phyloP scores from a whole-genome alignment of 2,113 vertebrate genomes.

The Rhinopithecus roxellana region DNA sequence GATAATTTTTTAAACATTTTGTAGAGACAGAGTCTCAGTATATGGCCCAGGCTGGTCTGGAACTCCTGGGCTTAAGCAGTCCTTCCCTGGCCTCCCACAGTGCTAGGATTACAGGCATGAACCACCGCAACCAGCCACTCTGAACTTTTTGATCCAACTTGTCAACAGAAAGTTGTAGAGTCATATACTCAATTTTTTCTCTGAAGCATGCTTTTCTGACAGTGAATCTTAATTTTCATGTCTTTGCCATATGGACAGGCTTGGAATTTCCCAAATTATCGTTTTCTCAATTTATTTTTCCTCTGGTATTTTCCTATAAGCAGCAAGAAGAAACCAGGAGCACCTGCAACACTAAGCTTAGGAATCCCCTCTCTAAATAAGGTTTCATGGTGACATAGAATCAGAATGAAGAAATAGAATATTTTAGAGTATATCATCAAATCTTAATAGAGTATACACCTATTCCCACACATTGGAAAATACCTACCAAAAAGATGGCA shows the following conservation, averaged over 20 bases:
- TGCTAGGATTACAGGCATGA: no score
- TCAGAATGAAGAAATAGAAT: neutral
- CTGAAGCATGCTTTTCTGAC: neutral
- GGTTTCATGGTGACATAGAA: neutral
- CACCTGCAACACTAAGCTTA: neutral
- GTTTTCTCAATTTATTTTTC: neutral
- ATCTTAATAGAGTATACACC: neutral
- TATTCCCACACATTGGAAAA: neutral
- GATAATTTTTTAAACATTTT: no score
- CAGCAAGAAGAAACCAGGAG: neutral
- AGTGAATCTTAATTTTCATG: neutral
- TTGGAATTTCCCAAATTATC: neutral
- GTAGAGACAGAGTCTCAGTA: no score
- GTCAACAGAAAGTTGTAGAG: neutral
- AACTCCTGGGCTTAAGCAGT: no score
- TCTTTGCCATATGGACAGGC: neutral
- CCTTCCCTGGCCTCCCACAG: no score
- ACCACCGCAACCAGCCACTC: neutral
- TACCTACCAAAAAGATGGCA: neutral
- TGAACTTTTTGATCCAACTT: neutral
- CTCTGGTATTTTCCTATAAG: neutral
- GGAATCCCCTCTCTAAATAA: neutral
- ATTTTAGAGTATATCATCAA: neutral
- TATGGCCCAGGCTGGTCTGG: no score
- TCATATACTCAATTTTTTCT: neutral